Evolutionary conservation across 2,113 vertebrate species (phyloP), one percentile per base, ranked within the genome.

Genomic region (Oriolus oriolus): DNA sequence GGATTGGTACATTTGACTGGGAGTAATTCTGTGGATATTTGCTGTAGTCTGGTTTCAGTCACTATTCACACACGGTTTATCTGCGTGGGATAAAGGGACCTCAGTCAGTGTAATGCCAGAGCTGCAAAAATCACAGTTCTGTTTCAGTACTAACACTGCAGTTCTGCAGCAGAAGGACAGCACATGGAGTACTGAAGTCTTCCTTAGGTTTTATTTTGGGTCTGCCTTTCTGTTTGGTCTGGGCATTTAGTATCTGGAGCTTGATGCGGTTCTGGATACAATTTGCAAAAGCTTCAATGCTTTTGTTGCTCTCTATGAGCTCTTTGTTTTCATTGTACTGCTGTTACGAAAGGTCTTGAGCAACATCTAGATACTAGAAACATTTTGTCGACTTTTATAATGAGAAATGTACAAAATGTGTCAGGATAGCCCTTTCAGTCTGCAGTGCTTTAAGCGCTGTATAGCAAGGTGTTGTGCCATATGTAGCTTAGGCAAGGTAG

Each of bases 1-100:
- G 3, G n/a, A 24, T 17, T 28, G 74, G 37, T 65, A 91, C 16
- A 37, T 60, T 8, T 28, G 39, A 22, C 11, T 13, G 13, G 52
- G 39, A 74, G 21, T 78, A 10, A 16, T 68, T 81, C 71, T 53
- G 24, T 60, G 75, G 27, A 0, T 7, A 0, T 23, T 50, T 60
- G 35, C 65, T 59, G 17, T 75, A 44, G 44, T 44, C 37, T 82
- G 77, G 7, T 71, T 87, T 70, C 64, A 56, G 53, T 71, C 56
- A 2, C 74, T 75, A 0, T n/a, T 19, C 24, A 8, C 1, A 4
- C 3, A 1, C 2, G 2, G 8, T 41, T 86, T 74, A 41, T 37
- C 53, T 69, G 44, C 0, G 6, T 39, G 47, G 73, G 47, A 17
- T 49, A 7, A 30, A 65, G 61, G 22, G 22, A n/a, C 31, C 31